Base-by-base conservation (phyloP, 2,888 invertebrate species). In the Gari tellinella region DNA sequence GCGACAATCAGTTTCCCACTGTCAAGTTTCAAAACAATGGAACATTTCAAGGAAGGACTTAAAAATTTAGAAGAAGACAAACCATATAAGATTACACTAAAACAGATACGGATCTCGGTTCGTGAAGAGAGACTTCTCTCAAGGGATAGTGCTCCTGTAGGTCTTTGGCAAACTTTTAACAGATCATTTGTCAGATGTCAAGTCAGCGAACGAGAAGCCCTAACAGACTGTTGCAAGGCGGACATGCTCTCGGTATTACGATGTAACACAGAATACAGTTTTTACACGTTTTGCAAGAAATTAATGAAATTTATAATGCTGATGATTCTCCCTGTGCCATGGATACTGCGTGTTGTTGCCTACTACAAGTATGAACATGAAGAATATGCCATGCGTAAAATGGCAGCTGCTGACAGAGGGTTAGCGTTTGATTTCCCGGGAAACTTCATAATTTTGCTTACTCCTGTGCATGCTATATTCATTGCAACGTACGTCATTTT, bases 191-290 rank as follows among this genome's bases (percentile, higher is more conserved):
- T 37, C 2, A 37, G 37, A 7, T 38, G 38, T 38, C 12, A 19
- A 10, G 19, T 53, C 19, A 15, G 38, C 4, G 53, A 53, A 19
- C 3, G 31, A n/a, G 10, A 15, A 37, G 31, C 53, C 1, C 5
- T 19, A 17, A 17, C 15, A 19, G 53, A 37, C n/a, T n/a, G n/a
- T n/a, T n/a, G n/a, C n/a, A n/a, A n/a, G n/a, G n/a, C n/a, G n/a
- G n/a, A n/a, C n/a, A n/a, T n/a, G n/a, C n/a, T n/a, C n/a, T n/a
- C n/a, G n/a, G n/a, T n/a, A n/a, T n/a, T n/a, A n/a, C n/a, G 64
- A 0, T 68, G 72, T 2, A 37, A 62, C 4, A 66, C 26, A 14
- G 46, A 53, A 1, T 51, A 79, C n/a, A 75, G 78, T 21, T 88
- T 86, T 86, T 76, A 81, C 53, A 55, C 65, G 46, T n/a, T 8